These are phyloP conservation scores for Ichneumon xanthorius DNA, from an alignment of 2,888 invertebrate genomes.

Conservation along the genomic window DNA sequence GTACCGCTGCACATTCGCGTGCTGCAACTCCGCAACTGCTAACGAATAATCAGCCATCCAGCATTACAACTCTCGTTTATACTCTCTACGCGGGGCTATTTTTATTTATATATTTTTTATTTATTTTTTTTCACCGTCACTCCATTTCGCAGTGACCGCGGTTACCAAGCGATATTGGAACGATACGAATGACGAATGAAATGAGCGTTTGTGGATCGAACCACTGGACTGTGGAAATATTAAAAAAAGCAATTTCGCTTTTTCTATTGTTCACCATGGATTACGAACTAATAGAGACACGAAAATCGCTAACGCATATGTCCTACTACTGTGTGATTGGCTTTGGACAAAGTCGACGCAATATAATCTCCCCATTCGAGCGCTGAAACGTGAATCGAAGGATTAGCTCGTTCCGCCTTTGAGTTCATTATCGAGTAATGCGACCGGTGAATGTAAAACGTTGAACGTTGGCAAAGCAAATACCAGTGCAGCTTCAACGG, in stretches of 20 bases:
- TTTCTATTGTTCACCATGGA: neutral
- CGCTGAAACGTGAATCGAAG: no score
- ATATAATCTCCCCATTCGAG: no score
- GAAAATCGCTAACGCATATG: constrained; percentile 12
- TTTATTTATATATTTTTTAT: neutral
- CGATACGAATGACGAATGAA: constrained; percentile 38
- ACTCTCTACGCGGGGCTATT: neutral
- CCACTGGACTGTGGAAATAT: no score
- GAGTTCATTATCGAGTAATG: neutral
- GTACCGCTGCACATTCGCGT: constrained; percentile 10
- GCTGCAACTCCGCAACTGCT: constrained; percentile 22
- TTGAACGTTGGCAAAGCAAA: neutral
- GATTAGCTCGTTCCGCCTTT: no score
- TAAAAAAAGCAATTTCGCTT: constrained; percentile 36
- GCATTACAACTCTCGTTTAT: constrained; percentile 22
- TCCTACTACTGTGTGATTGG: neutral
- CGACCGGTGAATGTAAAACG: neutral
- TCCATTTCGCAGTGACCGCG: constrained; percentile 34
- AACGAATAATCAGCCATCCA: constrained; percentile 65
- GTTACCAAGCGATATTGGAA: constrained; percentile 34
- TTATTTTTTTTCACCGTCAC: constrained; percentile 25
- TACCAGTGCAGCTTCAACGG: neutral
- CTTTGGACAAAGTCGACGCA: neutral
- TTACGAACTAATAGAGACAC: neutral
- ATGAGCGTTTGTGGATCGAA: constrained; percentile 3